Evolutionary conservation across 2,113 vertebrate species (phyloP).

Genomic region (Sturnira hondurensis): DNA sequence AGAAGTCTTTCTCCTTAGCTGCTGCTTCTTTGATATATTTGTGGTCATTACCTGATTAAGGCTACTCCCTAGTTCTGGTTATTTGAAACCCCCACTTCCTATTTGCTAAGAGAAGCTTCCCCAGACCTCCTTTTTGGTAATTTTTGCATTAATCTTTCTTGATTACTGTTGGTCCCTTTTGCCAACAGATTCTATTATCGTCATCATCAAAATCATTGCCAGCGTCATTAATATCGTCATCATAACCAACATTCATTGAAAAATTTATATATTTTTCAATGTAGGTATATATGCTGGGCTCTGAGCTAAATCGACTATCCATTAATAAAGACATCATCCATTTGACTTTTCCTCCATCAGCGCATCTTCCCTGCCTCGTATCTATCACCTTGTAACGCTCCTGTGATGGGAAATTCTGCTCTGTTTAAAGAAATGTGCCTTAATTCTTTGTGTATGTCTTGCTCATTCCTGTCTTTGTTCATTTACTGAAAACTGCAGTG

Average conservation of each 20-base stretch:
- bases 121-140: background rate
- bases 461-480: background rate
- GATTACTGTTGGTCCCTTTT: background rate
- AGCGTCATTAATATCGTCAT: background rate
- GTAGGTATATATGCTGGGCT: background rate
- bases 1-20: background rate
- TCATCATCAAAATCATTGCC: background rate
- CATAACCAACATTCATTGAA: background rate
- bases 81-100: background rate
- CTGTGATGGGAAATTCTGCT: background rate
- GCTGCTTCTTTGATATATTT: background rate
- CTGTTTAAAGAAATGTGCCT: background rate
- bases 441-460: background rate
- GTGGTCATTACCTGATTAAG: background rate
- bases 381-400: background rate
- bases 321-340: background rate
- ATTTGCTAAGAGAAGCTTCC: background rate
- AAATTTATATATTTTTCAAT: background rate
- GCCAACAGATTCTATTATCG: background rate
- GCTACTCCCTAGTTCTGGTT: background rate
- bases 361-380: background rate
- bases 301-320: background rate
- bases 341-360: background rate
- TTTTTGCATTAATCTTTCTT: constrained; percentile 3
- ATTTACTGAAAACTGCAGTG: background rate